Evolutionary conservation across 2,113 vertebrate genomes (phyloP).

Genomic region (Danionella cerebrum): DNA sequence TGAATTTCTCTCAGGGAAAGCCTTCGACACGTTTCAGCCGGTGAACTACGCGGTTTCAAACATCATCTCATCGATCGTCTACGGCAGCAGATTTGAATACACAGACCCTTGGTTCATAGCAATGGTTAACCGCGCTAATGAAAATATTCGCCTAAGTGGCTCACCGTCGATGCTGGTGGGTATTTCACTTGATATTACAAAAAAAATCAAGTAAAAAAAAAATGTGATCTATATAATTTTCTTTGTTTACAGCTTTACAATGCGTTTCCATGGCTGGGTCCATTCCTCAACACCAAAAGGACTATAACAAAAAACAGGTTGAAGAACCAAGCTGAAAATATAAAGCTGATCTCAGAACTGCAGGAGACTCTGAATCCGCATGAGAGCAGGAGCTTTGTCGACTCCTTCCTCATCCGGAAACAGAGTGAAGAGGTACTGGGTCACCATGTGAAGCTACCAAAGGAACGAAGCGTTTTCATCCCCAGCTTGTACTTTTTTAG

Average conservation of each 20-base stretch:
- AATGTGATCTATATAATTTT: not conserved
- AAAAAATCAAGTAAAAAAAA: not conserved
- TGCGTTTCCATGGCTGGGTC: conserved; percentile 48
- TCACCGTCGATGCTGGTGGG: conserved; percentile 10
- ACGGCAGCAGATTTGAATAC: conserved; percentile 41
- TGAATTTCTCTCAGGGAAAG: conserved; percentile 25
- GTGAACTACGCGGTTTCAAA: conserved; percentile 37
- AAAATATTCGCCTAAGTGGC: not conserved
- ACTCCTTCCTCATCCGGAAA: conserved; percentile 51
- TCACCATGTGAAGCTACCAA: not conserved
- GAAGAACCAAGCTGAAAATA: not conserved
- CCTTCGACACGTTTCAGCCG: conserved; percentile 26
- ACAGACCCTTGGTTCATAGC: conserved; percentile 21
- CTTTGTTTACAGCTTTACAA: conserved; percentile 55
- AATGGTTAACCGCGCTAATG: conserved; percentile 27
- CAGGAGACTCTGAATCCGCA: conserved; percentile 49
- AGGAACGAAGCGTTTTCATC: too few relatives aligned
- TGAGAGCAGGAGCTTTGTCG: conserved; percentile 44
- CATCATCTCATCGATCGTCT: conserved; percentile 42
- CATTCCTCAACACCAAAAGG: conserved; percentile 39
- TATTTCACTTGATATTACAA: not conserved
- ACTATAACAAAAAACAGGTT: not conserved
- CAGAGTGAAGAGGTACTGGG: conserved; percentile 27
- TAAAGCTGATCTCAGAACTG: conserved; percentile 9
- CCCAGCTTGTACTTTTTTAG: too few relatives aligned